Conservation (phyloP, 2,888 invertebrate species). For the Mesodorylaimus sp. region DNA sequence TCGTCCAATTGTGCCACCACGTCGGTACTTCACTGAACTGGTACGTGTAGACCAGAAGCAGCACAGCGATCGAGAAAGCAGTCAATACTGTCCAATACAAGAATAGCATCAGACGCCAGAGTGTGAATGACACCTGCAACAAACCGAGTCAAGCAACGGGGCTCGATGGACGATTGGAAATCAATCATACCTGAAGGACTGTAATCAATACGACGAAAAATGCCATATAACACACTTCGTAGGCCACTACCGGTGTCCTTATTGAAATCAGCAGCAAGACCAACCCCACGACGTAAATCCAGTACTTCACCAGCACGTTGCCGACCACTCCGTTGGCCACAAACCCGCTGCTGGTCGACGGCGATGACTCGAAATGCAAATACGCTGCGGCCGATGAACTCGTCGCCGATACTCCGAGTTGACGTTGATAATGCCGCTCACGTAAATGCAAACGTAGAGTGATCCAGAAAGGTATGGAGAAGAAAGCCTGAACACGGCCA, state of each 20-base stretch:
- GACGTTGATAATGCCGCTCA: too few relatives aligned
- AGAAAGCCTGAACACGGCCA: conserved; percentile 20
- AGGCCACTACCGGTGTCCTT: conserved; percentile 65
- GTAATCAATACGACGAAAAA: conserved; percentile 77
- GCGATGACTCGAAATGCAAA: too few relatives aligned
- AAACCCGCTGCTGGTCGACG: too few relatives aligned
- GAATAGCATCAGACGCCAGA: conserved; percentile 82
- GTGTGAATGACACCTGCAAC: conserved; percentile 65
- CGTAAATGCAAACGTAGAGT: conserved; percentile 21
- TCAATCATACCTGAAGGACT: conserved; percentile 69
- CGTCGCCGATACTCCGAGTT: too few relatives aligned
- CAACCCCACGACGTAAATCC: conserved; percentile 84
- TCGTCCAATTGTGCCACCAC: conserved; percentile 57
- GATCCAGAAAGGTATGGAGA: conserved; percentile 27
- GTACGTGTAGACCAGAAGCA: conserved; percentile 83
- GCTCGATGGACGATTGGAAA: conserved; percentile 13
- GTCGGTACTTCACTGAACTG: conserved; percentile 73
- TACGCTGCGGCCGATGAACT: too few relatives aligned
- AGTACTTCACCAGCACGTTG: conserved; percentile 81
- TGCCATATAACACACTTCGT: conserved; percentile 88
- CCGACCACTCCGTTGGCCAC: too few relatives aligned
- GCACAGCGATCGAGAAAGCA: conserved; percentile 80
- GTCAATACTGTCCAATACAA: conserved; percentile 88
- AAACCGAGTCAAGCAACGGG: conserved; percentile 9
- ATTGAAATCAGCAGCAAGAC: conserved; percentile 75